Conservation (phyloP, 2,888 invertebrate genomes). For the Ptychoptera contaminata region DNA sequence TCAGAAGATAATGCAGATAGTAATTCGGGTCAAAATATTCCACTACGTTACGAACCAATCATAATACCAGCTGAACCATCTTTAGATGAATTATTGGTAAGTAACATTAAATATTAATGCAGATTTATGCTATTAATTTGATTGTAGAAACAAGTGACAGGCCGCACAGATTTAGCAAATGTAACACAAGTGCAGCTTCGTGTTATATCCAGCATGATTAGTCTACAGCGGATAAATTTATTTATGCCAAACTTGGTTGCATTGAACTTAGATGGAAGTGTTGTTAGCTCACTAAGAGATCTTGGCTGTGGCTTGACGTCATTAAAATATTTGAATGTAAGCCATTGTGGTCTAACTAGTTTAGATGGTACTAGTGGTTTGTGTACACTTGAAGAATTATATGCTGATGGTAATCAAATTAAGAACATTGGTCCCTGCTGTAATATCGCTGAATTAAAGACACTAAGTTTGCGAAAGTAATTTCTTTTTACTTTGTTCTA, state of each 20-base stretch:
- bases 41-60: conserved; percentile 37
- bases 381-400: conserved; percentile 40
- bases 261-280: conserved; percentile 50
- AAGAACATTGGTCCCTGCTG: conserved; percentile 44
- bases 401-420: conserved; percentile 46
- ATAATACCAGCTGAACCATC: conserved; percentile 40
- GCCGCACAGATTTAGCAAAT: conserved; percentile 30
- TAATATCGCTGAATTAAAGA: conserved; percentile 33
- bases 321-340: conserved; percentile 34
- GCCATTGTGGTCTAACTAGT: conserved; percentile 45
- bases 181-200: conserved; percentile 43
- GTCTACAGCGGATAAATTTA: conserved; percentile 43
- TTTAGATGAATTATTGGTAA: conserved; percentile 41
- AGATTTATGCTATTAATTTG: neutral
- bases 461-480: conserved; percentile 32
- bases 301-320: conserved; percentile 47
- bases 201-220: conserved; percentile 47
- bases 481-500: conserved; percentile 2
- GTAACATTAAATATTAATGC: conserved; percentile 11
- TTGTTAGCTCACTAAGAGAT: conserved; percentile 47
- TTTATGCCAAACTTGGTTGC: conserved; percentile 44
- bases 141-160: conserved; percentile 29
- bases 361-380: conserved; percentile 53
- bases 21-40: conserved; percentile 12
- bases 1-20: conserved; percentile 14